These are phyloP conservation scores for Rhinolophus sinicus DNA, from an alignment of 2,113 vertebrate genomes.

Conservation along the genomic window DNA sequence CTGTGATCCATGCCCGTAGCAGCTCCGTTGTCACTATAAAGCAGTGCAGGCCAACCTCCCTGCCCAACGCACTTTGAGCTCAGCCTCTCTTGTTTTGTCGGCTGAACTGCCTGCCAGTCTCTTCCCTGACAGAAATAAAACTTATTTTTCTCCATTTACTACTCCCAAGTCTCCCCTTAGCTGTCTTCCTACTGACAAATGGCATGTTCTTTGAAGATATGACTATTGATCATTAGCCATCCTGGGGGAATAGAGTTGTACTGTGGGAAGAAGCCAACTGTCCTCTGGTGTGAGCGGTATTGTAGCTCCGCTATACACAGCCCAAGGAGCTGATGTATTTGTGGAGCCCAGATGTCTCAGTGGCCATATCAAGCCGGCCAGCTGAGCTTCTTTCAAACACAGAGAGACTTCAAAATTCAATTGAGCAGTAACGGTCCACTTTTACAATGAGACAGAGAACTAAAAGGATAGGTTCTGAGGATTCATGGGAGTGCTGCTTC, in stretches of 20 bases:
- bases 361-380: background rate
- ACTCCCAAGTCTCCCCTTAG: constrained; percentile 16
- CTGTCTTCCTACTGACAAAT: constrained; percentile 46
- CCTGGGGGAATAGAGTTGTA: background rate
- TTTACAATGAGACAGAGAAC: background rate
- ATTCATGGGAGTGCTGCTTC: background rate
- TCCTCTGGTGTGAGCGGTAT: background rate
- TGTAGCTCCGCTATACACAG: accelerated
- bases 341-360: background rate
- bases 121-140: constrained; percentile 41
- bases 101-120: constrained; percentile 33
- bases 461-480: background rate
- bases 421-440: background rate
- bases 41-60: background rate
- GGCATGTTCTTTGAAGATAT: constrained; percentile 48
- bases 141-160: constrained; percentile 51
- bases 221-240: background rate
- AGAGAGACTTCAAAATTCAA: background rate
- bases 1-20: accelerated
- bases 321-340: background rate
- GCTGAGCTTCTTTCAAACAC: background rate
- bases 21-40: background rate
- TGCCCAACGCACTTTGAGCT: background rate
- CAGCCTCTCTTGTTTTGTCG: constrained; percentile 30
- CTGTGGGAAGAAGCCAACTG: background rate